Base-by-base conservation (phyloP, 2,113 vertebrate species). In the Aegithalos caudatus region DNA sequence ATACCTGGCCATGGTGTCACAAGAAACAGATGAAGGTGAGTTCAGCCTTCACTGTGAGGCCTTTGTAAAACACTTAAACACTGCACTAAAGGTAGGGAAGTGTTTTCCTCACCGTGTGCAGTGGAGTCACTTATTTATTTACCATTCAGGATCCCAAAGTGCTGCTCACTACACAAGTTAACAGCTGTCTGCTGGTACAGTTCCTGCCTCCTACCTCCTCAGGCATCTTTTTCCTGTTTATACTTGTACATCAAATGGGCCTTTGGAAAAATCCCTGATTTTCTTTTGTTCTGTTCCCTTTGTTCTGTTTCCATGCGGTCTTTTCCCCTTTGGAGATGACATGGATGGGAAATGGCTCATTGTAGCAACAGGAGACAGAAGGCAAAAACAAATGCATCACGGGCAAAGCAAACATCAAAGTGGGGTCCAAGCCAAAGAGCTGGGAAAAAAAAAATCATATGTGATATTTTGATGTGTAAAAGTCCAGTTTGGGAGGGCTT, bases 171-270 rank as follows among this genome's bases (percentile, higher is more conserved):
- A 44, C 81, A 80, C 20, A 17, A 82, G 42, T 65, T 50, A 78
- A 70, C 96, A 96, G 97, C 95, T 96, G 95, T 92, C 95, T 84
- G 66, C 65, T 33, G 31, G 37, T 64, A 29, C 79, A 61, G 50
- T 93, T 93, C 95, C 80, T 67, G 91, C 78, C 97, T 95, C 91
- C 83, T 14, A 13, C 92, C 83, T 92, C 95, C 96, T 61, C 86
- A 64, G 85, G 93, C 96, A 71, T 81, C 96, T 86, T 83, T 88
- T 97, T 97, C 97, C 97, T 97, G 97, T 97, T 97, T 97, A 97
- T 89, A 84, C 96, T 96, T 57, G 88, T 42, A 97, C 97, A 94
- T 96, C 96, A 92, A 95, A 97, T 81, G 86, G 62, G 86, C 94
- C 93, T 95, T 90, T 91, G 96, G 94, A 96, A 97, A 97, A 95